These are phyloP conservation scores for Halyomorpha halys DNA, from an alignment of 1,140 invertebrate genomes.

Conservation along the genomic window DNA sequence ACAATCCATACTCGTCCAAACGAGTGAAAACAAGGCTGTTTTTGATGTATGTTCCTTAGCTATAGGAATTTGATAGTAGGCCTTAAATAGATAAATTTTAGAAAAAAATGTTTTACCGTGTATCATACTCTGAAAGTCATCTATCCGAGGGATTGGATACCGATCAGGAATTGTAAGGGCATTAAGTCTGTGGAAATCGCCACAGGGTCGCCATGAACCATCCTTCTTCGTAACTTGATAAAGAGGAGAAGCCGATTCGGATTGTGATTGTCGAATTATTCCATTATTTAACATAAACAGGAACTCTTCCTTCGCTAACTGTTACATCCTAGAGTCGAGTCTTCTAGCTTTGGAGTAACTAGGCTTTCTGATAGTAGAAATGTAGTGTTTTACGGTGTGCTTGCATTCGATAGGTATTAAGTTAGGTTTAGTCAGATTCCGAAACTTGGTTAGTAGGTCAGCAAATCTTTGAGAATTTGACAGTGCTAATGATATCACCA, in stretches of 20 bases:
- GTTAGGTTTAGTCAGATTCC: conserved; percentile 3
- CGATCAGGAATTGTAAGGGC: conserved; percentile 34
- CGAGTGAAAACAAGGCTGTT: too few species aligned
- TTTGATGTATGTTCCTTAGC: too few species aligned
- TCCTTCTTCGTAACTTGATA: conserved; percentile 39
- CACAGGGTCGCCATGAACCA: conserved; percentile 35
- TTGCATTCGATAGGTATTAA: conserved; percentile 1
- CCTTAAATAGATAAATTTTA: background rate
- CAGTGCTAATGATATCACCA: background rate
- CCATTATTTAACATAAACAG: too few species aligned
- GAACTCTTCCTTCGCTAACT: too few species aligned
- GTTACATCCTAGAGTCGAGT: too few species aligned
- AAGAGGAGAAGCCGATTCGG: conserved; percentile 37
- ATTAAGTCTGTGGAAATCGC: conserved; percentile 43
- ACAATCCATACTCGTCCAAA: too few species aligned
- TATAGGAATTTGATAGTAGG: too few species aligned
- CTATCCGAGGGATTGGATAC: conserved; percentile 34
- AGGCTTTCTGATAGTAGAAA: conserved; percentile 34
- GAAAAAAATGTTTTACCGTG: conserved; percentile 37
- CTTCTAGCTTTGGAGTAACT: conserved; percentile 34
- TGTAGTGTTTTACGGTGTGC: conserved; percentile 11
- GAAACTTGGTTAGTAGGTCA: background rate
- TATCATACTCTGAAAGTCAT: background rate
- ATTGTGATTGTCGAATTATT: conserved; percentile 32
- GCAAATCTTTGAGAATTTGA: conserved; percentile 2